Conservation (phyloP, 2,888 invertebrate genomes). For the Serrognathus titanus region DNA sequence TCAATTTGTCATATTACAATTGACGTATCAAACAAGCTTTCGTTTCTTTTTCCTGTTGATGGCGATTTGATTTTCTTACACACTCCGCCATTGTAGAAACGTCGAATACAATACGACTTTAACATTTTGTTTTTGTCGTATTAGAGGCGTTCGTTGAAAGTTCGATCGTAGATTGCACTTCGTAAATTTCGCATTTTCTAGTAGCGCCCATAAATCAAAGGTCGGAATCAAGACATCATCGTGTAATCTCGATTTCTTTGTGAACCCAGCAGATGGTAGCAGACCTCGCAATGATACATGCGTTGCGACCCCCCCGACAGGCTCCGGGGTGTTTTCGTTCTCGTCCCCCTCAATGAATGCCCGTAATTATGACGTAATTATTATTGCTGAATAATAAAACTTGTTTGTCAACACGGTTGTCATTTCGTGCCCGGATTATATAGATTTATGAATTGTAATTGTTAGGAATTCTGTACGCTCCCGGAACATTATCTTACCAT, state of each 20-base stretch:
- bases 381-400: constrained; percentile 30
- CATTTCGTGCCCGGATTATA: constrained; percentile 19
- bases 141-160: too few species aligned
- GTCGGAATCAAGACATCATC: constrained; percentile 2
- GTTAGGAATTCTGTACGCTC: constrained; percentile 4
- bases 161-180: too few species aligned
- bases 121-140: too few species aligned
- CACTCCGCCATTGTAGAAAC: too few species aligned
- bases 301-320: neutral
- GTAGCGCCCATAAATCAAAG: neutral
- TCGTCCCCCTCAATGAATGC: constrained; percentile 11
- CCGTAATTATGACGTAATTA: constrained; percentile 31
- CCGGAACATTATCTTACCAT: neutral
- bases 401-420: constrained; percentile 33
- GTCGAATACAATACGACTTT: too few species aligned
- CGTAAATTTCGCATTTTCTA: too few species aligned
- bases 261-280: constrained; percentile 4
- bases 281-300: neutral
- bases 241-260: constrained; percentile 3
- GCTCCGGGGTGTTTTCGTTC: constrained; percentile 6
- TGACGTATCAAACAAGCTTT: too few species aligned
- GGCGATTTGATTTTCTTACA: too few species aligned
- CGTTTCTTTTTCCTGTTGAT: too few species aligned
- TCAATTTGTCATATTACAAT: too few species aligned
- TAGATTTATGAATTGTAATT: constrained; percentile 14